Conservation (phyloP, 2,797 vertebrate species). For the Dryobates pubescens region DNA sequence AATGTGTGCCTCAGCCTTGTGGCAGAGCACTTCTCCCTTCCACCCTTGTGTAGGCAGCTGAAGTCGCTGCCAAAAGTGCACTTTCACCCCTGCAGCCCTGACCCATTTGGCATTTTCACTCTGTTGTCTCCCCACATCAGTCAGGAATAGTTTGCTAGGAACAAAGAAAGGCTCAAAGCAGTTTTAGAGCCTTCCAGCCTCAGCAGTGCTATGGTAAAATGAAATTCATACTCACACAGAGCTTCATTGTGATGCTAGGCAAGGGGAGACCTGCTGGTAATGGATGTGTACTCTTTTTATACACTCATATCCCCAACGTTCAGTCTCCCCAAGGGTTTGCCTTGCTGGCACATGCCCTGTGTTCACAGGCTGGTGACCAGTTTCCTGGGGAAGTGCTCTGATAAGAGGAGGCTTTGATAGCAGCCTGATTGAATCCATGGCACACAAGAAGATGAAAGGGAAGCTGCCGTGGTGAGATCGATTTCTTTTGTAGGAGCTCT, state of each 20-base stretch:
- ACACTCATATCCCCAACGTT: not conserved
- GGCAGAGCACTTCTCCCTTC: not conserved
- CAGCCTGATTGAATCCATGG: not conserved
- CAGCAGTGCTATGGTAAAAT: not conserved
- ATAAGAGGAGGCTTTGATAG: slow-evolving; percentile 20
- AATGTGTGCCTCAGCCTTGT: no score
- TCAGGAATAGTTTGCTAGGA: not conserved
- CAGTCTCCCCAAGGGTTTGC: slow-evolving; percentile 8
- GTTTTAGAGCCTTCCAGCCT: not conserved
- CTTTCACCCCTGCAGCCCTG: not conserved
- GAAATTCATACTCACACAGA: not conserved
- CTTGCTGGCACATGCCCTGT: slow-evolving; percentile 13
- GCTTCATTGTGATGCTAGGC: slow-evolving; percentile 11
- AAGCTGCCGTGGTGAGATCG: not conserved
- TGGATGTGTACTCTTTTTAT: slow-evolving; percentile 40
- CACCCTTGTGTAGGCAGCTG: fast-evolving
- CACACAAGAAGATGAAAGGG: not conserved
- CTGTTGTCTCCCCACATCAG: not conserved
- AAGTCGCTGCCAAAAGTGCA: not conserved
- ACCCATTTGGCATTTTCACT: not conserved
- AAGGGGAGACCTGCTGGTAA: not conserved
- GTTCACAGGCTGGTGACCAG: not conserved
- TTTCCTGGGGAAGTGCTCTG: slow-evolving; percentile 24
- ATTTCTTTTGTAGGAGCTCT: not conserved
- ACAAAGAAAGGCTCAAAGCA: slow-evolving; percentile 2